Percentiles rank a stretch among this genome's conserved stretches.
Conservation (phyloP, 2,113 vertebrate species). For the Madoqua kirkii region DNA sequence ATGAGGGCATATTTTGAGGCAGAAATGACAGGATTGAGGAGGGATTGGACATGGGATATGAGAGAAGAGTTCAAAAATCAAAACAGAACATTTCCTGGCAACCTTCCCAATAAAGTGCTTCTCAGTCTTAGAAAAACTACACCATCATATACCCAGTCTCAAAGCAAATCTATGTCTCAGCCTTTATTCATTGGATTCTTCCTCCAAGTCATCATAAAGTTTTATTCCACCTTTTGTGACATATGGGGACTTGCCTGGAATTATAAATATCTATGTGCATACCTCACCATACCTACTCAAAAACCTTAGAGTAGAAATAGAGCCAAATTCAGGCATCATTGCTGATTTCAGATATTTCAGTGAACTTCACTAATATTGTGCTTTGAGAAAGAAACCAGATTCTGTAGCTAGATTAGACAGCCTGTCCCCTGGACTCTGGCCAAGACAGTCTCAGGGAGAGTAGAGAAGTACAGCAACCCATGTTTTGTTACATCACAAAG, state of each 20-base stretch:
- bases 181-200: neutral
- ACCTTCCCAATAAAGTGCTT: neutral
- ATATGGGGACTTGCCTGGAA: neutral
- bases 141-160: neutral
- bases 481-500: neutral
- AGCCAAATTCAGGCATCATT: neutral
- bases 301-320: slow-evolving; percentile 12
- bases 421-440: neutral
- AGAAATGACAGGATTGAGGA: slow-evolving; percentile 7
- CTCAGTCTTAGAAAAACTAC: neutral
- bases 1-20: neutral
- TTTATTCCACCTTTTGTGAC: neutral
- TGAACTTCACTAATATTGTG: neutral
- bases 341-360: slow-evolving; percentile 1
- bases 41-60: neutral
- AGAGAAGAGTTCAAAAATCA: neutral
- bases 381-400: slow-evolving; percentile 5
- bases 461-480: neutral
- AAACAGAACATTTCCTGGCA: neutral
- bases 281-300: neutral
- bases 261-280: neutral
- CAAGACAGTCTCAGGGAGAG: neutral
- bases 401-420: neutral
- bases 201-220: neutral
- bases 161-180: neutral